A percentile compares a stretch with the other conserved stretches of the same genome.
Conservation (phyloP, 1,140 invertebrate species). For the Tribolium madens region DNA sequence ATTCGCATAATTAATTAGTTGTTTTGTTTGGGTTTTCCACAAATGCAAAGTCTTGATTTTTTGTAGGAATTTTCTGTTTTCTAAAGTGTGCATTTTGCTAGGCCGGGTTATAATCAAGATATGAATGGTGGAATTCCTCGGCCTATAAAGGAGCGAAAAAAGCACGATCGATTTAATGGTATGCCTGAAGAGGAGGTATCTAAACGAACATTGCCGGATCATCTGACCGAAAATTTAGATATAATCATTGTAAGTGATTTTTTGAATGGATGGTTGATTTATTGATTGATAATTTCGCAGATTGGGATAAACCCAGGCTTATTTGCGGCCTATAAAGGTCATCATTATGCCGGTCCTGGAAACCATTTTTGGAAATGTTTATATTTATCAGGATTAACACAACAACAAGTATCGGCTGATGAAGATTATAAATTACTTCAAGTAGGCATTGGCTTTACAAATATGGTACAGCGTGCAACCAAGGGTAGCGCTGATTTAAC, state of each 20-base stretch:
- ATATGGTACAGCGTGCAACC: slow-evolving; percentile 95
- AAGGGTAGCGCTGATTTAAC: slow-evolving; percentile 96
- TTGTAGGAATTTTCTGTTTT: slow-evolving; percentile 48
- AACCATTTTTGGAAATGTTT: slow-evolving; percentile 99
- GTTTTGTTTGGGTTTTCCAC: slow-evolving; percentile 12
- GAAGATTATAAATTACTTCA: slow-evolving; percentile 94
- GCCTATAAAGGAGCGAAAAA: slow-evolving; percentile 90
- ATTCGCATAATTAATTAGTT: slow-evolving; percentile 12
- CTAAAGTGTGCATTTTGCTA: slow-evolving; percentile 63
- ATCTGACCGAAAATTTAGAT: slow-evolving; percentile 91
- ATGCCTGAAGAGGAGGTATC: slow-evolving; percentile 97
- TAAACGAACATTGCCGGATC: slow-evolving; percentile 92
- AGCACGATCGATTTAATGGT: slow-evolving; percentile 96
- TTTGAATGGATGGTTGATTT: neutral
- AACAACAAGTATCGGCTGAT: slow-evolving; percentile 95
- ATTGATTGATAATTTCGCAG: slow-evolving; percentile 68
- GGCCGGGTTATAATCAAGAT: slow-evolving; percentile 75
- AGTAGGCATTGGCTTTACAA: slow-evolving; percentile 97
- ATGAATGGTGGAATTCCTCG: slow-evolving; percentile 72
- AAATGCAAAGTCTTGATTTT: slow-evolving; percentile 39
- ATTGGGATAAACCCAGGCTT: slow-evolving; percentile 98
- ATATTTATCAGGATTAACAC: slow-evolving; percentile 92
- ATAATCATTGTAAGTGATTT: slow-evolving; percentile 94
- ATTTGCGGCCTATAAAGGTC: slow-evolving; percentile 96
- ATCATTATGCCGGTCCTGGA: slow-evolving; percentile 97